Base-by-base conservation (phyloP, 1,140 invertebrate genomes). In the Calephelis virginiensis region DNA sequence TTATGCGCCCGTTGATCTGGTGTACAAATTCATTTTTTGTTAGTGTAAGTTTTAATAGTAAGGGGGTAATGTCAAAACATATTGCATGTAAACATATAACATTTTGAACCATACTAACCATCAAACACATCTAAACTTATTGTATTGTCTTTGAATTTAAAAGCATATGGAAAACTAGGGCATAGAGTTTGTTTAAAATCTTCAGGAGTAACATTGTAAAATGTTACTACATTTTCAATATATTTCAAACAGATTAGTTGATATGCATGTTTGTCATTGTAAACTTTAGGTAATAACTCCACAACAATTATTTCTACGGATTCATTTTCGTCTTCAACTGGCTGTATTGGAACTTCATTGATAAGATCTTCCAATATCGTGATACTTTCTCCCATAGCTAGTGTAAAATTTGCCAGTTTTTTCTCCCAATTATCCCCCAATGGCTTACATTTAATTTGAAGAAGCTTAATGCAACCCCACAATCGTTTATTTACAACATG, bases 401-500 rank as follows among this genome's bases (percentile, higher is more conserved):
- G 11, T 56, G 17, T 56, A 56, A 28, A 56, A 6, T 28, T 37
- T 7, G 5, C 1, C 8, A 56, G 11, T 37, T 56, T 56, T 37
- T 56, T 14, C 17, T 37, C 50, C 50, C 50, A 53, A 53, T 53
- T 14, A 17, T 53, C 9, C 0, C 14, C 6, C 10, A 40, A 8
- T 13, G 40, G 60, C 14, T 46, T 45, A 17, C 13, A 43, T 61
- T 68, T 64, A 75, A 38, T 63, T 13, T 65, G 38, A 4, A 63
- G 59, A 70, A 67, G 48, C 49, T 61, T 68, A 10, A 49, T 60
- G 66, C 81, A 71, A 12, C 86, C 86, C 88, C 88, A 90, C 70
- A 89, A 71, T 50, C 84, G 80, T 71, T 86, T 89, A 64, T 89
- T 90, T 14, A 89, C 72, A 64, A 90, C 80, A 73, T 90, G 84